These are phyloP conservation scores for Diaphora mendica DNA, from an alignment of 2,888 invertebrate species.

Conservation along the genomic window DNA sequence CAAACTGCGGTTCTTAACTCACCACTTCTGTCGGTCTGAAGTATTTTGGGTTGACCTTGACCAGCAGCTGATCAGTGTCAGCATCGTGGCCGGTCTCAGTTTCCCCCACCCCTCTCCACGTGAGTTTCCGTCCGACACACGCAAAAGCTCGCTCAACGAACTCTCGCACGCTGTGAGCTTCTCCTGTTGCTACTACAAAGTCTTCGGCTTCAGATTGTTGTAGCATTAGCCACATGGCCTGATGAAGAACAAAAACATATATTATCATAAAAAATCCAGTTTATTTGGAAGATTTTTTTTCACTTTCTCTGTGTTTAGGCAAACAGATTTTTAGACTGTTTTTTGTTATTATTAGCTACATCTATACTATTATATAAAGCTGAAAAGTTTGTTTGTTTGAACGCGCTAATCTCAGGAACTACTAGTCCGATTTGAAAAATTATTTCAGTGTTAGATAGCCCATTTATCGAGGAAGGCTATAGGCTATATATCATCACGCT, in stretches of 20 bases:
- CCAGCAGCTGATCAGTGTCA: conserved; percentile 90
- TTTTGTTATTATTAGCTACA: too few relatives aligned
- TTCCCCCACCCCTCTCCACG: conserved; percentile 95
- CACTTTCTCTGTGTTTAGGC: too few relatives aligned
- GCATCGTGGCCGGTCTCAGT: conserved; percentile 92
- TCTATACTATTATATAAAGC: too few relatives aligned
- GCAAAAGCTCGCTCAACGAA: conserved; percentile 97
- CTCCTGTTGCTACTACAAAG: conserved; percentile 98
- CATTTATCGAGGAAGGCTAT: too few relatives aligned
- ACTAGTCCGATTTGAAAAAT: too few relatives aligned
- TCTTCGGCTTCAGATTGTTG: conserved; percentile 97
- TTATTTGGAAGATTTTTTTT: too few relatives aligned
- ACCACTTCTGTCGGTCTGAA: conserved; percentile 99
- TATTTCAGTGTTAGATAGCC: too few relatives aligned
- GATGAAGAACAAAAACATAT: conserved; percentile 25
- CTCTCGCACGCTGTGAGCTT: conserved; percentile 97
- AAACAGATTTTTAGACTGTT: too few relatives aligned
- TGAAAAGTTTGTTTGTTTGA: too few relatives aligned
- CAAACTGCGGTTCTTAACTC: conserved; percentile 66
- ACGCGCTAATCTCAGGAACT: too few relatives aligned
- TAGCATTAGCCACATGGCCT: conserved; percentile 99
- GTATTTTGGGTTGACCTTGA: conserved; percentile 96
- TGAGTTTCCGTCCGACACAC: conserved; percentile 89
- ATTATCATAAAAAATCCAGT: too few relatives aligned
- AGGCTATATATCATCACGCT: too few relatives aligned